Base-by-base conservation (phyloP, 2,113 vertebrate genomes). In the Hiodon tergisus region DNA sequence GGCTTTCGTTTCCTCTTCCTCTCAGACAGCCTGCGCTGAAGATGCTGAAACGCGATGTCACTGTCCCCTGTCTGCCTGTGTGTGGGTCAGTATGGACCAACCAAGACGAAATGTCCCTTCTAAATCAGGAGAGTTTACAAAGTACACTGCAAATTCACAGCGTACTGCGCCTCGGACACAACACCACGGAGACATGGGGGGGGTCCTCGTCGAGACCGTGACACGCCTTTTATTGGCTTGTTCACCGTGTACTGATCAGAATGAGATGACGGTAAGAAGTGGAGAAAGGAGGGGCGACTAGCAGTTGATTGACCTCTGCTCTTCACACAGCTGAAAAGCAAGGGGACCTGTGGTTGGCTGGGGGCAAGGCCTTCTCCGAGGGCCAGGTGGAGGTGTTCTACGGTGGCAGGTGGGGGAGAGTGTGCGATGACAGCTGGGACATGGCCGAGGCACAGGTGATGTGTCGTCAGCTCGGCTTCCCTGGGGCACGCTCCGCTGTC, bases 351-450 rank as follows among this genome's bases (percentile, higher is more conserved):
- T 77, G 90, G 5, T 84, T 94, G 77, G 84, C 67, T 0, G 78
- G 85, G 0, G 84, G 85, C 1, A 2, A 10, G 2, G 14, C 47
- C 0, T 0, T 17, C 46, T 85, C 77, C 0, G 81, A 89, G 75
- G 93, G 93, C 16, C 86, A 90, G 0, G 93, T 94, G 79, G 93
- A 94, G 80, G 75, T 94, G 71, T 94, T 87, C 81, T 90, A 93
- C 17, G 48, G 79, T 1, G 91, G 90, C 3, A 72, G 73, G 75
- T 94, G 93, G 93, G 92, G 94, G 10, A 93, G 92, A 0, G 87
- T 93, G 77, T 94, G 93, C 69, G 92, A 94, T 9, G 91, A 93
- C 13, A 62, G 76, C 47, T 95, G 92, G 91, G 88, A 88, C 68
- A 69, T 91, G 53, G 31, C 53, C 0, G 90, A 92, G 3, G 91